Conservation (phyloP, 2,797 vertebrate genomes). For the Microcaecilia unicolor region DNA sequence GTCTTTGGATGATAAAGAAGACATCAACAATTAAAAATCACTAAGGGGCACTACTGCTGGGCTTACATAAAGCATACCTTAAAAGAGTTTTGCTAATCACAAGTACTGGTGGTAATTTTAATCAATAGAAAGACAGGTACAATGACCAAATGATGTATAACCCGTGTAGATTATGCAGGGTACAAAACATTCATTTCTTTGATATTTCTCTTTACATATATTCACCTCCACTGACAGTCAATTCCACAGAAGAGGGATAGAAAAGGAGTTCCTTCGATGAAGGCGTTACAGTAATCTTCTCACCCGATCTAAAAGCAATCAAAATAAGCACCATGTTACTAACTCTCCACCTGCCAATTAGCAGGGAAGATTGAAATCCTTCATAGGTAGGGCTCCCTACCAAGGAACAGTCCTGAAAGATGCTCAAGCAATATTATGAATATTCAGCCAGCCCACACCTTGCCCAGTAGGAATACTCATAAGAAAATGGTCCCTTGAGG, state of each 20-base stretch:
- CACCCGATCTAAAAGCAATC: slow-evolving; percentile 73
- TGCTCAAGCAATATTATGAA: background rate
- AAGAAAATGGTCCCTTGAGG: slow-evolving; percentile 79
- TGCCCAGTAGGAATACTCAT: slow-evolving; percentile 96
- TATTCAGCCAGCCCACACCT: slow-evolving; percentile 50
- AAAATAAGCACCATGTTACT: background rate
- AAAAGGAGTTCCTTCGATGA: slow-evolving; percentile 94
- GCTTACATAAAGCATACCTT: too few species aligned
- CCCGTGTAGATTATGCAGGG: too few species aligned
- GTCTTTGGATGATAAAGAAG: slow-evolving; percentile 58
- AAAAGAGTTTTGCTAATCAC: background rate
- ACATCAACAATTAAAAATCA: too few species aligned
- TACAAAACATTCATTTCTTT: too few species aligned
- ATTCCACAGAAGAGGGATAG: slow-evolving; percentile 87
- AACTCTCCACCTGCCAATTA: rapidly evolving
- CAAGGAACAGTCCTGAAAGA: background rate
- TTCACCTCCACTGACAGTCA: slow-evolving; percentile 84
- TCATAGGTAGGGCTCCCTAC: too few species aligned
- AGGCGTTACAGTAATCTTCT: slow-evolving; percentile 89
- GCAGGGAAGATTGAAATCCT: background rate
- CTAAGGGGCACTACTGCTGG: too few species aligned
- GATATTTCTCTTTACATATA: too few species aligned
- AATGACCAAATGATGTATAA: too few species aligned
- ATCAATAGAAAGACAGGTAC: too few species aligned
- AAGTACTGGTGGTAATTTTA: background rate